These are phyloP conservation scores for Rhopalosiphum maidis DNA, from an alignment of 1,140 invertebrate species.

Conservation along the genomic window DNA sequence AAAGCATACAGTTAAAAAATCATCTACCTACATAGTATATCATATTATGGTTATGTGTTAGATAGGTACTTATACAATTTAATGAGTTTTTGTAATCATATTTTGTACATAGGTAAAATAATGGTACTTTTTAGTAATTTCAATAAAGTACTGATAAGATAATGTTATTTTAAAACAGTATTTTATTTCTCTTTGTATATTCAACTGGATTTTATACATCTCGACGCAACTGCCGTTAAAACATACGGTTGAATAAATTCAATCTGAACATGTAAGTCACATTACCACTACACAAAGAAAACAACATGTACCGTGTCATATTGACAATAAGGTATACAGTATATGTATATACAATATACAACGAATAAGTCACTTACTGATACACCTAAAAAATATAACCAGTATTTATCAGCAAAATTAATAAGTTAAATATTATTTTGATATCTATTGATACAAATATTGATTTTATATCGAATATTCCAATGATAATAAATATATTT, in stretches of 20 bases:
- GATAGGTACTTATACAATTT: neutral
- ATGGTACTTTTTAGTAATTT: neutral
- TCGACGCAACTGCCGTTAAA: neutral
- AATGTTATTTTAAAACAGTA: neutral
- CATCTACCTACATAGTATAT: neutral
- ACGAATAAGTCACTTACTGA: neutral
- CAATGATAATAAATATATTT: neutral
- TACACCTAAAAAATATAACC: neutral
- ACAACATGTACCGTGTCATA: neutral
- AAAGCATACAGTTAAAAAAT: neutral
- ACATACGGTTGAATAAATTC: neutral
- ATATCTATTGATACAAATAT: neutral
- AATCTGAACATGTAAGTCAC: neutral
- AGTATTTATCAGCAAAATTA: neutral
- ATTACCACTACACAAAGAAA: neutral
- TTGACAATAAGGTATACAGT: neutral
- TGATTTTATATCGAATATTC: neutral
- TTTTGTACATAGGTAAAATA: neutral
- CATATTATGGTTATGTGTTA: neutral
- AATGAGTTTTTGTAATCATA: neutral
- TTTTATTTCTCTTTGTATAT: neutral
- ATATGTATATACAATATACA: too few relatives aligned
- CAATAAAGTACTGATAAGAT: neutral
- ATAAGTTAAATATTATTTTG: neutral
- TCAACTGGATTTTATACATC: neutral